A percentile compares a stretch with the other conserved stretches of the same genome.
phyloP scores from a whole-genome alignment of 2,797 vertebrate species.

The Paramormyrops hopkinsi region DNA sequence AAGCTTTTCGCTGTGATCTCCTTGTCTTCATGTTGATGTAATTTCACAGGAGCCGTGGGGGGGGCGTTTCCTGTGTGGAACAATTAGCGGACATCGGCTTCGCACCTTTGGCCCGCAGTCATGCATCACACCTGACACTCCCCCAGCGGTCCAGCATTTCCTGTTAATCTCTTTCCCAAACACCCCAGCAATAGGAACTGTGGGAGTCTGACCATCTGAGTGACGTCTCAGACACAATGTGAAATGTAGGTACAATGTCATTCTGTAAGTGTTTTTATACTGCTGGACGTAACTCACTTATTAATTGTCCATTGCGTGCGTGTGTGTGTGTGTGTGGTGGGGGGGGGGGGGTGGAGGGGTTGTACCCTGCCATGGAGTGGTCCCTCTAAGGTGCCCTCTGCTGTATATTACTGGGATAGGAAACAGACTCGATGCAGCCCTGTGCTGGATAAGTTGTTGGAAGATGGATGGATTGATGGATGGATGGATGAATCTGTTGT shows the following conservation, averaged over 20 bases:
- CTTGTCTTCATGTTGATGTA: conserved; percentile 7
- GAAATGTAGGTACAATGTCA: neutral
- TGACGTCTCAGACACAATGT: neutral
- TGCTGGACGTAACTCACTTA: neutral
- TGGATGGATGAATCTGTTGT: neutral
- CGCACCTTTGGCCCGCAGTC: conserved; percentile 48
- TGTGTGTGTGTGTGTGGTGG: neutral
- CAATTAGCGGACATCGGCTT: conserved; percentile 35
- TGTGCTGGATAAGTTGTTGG: neutral
- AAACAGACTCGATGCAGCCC: neutral
- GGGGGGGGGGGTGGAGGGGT: neutral
- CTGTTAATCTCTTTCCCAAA: neutral
- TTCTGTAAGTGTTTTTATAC: neutral
- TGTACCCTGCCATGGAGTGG: neutral
- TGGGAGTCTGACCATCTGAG: neutral
- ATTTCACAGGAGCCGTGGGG: neutral
- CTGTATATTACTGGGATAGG: neutral
- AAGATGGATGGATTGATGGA: neutral
- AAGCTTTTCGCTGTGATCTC: conserved; percentile 31
- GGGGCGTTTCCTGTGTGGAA: conserved; percentile 58
- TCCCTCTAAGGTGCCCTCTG: neutral
- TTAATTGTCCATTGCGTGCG: neutral
- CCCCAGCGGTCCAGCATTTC: neutral
- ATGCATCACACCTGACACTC: conserved; percentile 35
- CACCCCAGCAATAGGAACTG: neutral